Evolutionary conservation across 2,888 invertebrate genomes (phyloP), one percentile per base, ranked within the genome.

Genomic region (Sphaerophoria rueppellii): DNA sequence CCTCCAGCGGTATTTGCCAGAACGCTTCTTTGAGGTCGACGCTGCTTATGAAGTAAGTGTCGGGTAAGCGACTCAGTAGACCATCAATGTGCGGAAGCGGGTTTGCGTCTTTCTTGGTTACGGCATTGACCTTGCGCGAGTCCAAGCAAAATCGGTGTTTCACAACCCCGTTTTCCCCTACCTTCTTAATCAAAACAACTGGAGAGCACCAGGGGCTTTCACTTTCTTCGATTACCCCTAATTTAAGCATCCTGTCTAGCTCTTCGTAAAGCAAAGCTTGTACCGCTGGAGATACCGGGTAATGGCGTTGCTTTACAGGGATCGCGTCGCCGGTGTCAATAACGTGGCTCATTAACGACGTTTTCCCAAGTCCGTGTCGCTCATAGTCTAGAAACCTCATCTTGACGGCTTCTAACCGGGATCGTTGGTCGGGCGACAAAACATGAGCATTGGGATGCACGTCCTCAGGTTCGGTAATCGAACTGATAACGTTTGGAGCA

Each of bases 181-280:
- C 79, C 61, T 89, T 89, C 6, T 75, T 71, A 0, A 89, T 88
- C 57, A 89, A 80, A 82, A 57, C 0, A 6, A 50, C 52, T 3
- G 82, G 65, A 6, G 72, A 16, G 73, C 52, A 54, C 83, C 79
- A 6, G 24, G 24, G 24, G 24, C 24, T 24, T 24, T 24, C 24
- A 24, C 24, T 24, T 24, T 24, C 24, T 24, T 24, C 24, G 1
- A 24, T 24, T 24, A 24, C 24, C 24, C 24, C 24, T 24, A 24
- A 24, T 24, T 24, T 24, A 24, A 24, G 24, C 24, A 24, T 24
- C 24, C 24, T 24, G 24, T 24, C 24, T 24, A 24, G 24, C 24
- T 24, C 24, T 24, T 24, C 24, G 24, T 24, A 24, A 24, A 24
- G 24, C 24, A 24, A 24, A 2, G 24, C 24, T 24, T 24, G 24